Evolutionary conservation across 2,113 vertebrate species (phyloP), one percentile per base, ranked within the genome.

Genomic region (Forbesichthys agassizii): DNA sequence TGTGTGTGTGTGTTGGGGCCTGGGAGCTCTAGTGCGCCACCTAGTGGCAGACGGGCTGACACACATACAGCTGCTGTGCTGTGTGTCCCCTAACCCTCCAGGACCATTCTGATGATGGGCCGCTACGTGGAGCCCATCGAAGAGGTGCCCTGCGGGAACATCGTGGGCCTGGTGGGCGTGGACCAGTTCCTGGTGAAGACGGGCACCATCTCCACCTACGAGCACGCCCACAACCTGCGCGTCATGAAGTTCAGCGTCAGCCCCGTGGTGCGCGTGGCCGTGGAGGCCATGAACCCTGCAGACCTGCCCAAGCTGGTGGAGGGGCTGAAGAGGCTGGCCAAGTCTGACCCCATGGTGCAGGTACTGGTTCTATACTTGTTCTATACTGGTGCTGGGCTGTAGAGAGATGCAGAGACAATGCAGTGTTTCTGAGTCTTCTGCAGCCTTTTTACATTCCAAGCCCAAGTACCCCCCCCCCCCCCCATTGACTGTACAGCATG

Each of bases 191-290:
- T 99, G 0, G 93, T 98, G 80, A 99, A 99, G 91, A 99, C 97
- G 0, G 97, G 97, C 59, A 99, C 97, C 64, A 99, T 99, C 90
- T 96, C 95, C 72, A 99, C 97, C 65, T 99, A 88, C 0, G 96
- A 98, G 76, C 94, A 97, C 0, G 94, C 97, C 10, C 96, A 99
- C 92, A 99, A 99, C 90, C 95, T 99, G 96, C 93, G 93, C 0
- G 96, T 98, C 66, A 99, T 98, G 97, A 99, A 99, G 89, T 99
- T 99, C 91, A 98, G 96, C 0, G 96, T 98, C 57, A 98, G 96
- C 89, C 97, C 97, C 0, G 96, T 99, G 0, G 97, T 99, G 76
- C 94, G 96, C 0, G 93, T 98, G 9, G 96, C 97, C 0, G 97
- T 98, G 54, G 95, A 99, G 80, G 96, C 95, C 78, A 98, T 95